Conservation (phyloP, 1,140 invertebrate species). For the Odontomachus brunneus region DNA sequence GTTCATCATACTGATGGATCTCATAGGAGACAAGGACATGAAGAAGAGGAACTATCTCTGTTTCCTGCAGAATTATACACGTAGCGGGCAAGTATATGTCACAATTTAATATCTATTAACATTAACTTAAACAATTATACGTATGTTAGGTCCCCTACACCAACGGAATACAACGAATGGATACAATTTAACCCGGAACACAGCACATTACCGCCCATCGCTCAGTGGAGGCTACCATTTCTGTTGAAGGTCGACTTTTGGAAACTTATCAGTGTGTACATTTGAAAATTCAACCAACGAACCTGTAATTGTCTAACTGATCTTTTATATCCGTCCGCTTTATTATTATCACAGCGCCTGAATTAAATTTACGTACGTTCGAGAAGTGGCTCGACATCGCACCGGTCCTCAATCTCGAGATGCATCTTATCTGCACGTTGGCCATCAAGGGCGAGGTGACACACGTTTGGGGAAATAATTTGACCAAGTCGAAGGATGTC, state of each 20-base stretch:
- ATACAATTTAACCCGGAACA: conserved; percentile 75
- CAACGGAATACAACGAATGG: conserved; percentile 81
- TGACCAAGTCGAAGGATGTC: conserved; percentile 43
- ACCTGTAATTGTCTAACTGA: conserved; percentile 3
- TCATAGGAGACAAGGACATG: conserved; percentile 73
- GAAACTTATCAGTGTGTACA: conserved; percentile 77
- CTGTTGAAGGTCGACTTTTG: conserved; percentile 75
- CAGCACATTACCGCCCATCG: conserved; percentile 79
- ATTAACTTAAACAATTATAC: conserved; percentile 39
- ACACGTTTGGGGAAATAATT: conserved; percentile 64
- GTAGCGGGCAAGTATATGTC: conserved; percentile 70
- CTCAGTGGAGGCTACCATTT: conserved; percentile 83
- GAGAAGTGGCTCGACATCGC: conserved; percentile 82
- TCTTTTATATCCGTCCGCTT: conserved; percentile 41
- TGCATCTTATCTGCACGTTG: conserved; percentile 81
- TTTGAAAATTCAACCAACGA: conserved; percentile 11
- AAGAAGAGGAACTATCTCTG: conserved; percentile 74
- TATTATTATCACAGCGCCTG: conserved; percentile 77
- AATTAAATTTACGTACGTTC: conserved; percentile 83
- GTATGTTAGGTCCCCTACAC: conserved; percentile 75
- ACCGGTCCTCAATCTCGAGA: conserved; percentile 78
- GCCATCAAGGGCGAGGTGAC: conserved; percentile 80
- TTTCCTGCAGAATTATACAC: conserved; percentile 79
- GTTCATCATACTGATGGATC: conserved; percentile 80
- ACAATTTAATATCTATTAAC: conserved; percentile 14